These are phyloP conservation scores for Druon quercuslanigerum DNA, from an alignment of 1,140 invertebrate genomes.

Conservation along the genomic window DNA sequence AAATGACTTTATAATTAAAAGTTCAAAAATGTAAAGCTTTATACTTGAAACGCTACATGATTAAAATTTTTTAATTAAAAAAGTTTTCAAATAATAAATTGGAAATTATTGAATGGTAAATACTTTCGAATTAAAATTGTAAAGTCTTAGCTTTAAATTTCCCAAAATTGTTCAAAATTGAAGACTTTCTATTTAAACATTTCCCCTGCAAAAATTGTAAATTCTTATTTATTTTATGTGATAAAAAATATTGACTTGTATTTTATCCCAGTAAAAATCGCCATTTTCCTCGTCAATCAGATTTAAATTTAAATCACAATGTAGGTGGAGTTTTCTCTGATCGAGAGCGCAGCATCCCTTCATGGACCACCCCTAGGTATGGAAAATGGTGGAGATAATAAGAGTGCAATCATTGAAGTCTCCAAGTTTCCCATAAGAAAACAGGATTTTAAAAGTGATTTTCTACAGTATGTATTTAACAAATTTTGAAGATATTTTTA, in stretches of 20 bases:
- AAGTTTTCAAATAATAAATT: too few relatives aligned
- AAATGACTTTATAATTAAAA: too few relatives aligned
- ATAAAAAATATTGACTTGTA: not conserved
- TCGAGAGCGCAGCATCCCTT: constrained; percentile 51
- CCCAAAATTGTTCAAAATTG: too few relatives aligned
- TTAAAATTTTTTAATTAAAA: too few relatives aligned
- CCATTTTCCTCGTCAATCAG: not conserved
- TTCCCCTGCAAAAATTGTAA: too few relatives aligned
- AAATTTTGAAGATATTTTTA: not conserved
- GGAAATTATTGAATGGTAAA: too few relatives aligned
- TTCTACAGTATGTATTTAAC: not conserved
- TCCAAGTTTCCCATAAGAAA: constrained; percentile 14
- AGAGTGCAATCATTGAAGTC: constrained; percentile 42
- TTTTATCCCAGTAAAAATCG: not conserved
- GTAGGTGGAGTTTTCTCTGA: constrained; percentile 51
- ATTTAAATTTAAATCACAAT: not conserved
- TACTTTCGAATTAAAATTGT: too few relatives aligned
- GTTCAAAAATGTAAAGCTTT: too few relatives aligned
- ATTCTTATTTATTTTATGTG: too few relatives aligned
- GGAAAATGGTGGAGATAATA: constrained; percentile 49
- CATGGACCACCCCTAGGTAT: constrained; percentile 51
- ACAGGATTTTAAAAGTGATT: not conserved
- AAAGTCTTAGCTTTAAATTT: too few relatives aligned
- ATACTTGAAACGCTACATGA: too few relatives aligned
- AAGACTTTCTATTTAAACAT: too few relatives aligned